A percentile compares a stretch with the other conserved stretches of the same genome.
phyloP scores from a whole-genome alignment of 1,140 invertebrate species.

The Pomacea maculata region DNA sequence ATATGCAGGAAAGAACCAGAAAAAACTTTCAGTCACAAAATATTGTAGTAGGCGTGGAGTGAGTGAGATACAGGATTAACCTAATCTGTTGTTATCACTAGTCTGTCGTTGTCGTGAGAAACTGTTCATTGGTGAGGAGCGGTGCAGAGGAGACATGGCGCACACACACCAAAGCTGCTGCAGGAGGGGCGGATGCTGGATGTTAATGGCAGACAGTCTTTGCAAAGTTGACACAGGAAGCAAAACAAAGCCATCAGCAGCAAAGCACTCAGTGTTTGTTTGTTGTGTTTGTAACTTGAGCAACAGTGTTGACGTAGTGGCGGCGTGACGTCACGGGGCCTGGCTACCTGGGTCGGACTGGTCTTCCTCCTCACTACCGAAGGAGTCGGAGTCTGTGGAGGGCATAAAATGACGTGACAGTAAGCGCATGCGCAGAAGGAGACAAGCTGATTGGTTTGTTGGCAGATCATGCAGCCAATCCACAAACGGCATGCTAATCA shows the following conservation, averaged over 20 bases:
- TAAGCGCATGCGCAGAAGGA: not conserved
- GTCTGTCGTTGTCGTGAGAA: too few relatives aligned
- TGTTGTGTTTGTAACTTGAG: not conserved
- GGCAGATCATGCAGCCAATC: not conserved
- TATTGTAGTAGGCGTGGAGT: too few relatives aligned
- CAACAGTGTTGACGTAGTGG: not conserved
- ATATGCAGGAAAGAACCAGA: too few relatives aligned
- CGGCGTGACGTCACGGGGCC: not conserved
- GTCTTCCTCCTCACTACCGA: not conserved
- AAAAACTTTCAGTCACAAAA: too few relatives aligned
- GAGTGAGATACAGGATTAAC: too few relatives aligned
- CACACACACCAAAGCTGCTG: too few relatives aligned
- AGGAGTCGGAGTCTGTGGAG: slow-evolving; percentile 1
- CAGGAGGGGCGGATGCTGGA: too few relatives aligned
- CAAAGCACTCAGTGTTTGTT: not conserved
- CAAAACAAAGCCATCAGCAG: not conserved
- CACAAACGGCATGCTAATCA: not conserved
- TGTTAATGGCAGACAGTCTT: too few relatives aligned
- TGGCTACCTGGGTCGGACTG: not conserved
- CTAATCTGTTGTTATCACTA: too few relatives aligned
- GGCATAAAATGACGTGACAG: slow-evolving; percentile 9
- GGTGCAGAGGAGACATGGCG: too few relatives aligned
- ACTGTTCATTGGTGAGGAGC: too few relatives aligned
- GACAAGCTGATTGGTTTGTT: not conserved
- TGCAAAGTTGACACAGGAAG: not conserved